These are phyloP conservation scores for Chiloscyllium punctatum DNA, from an alignment of 2,797 vertebrate species.

Conservation along the genomic window DNA sequence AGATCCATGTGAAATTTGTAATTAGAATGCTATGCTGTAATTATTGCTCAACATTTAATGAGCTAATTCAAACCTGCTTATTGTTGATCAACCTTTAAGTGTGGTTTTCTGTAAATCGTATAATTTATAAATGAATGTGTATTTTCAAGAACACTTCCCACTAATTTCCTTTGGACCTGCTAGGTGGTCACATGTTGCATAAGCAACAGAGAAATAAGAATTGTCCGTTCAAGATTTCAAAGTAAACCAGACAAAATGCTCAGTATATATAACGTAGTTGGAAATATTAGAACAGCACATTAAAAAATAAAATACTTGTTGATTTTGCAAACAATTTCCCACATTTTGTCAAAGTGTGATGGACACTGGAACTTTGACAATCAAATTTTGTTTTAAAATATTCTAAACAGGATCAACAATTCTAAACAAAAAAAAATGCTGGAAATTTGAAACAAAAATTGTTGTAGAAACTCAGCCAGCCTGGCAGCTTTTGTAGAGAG, in stretches of 20 bases:
- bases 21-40: constrained; percentile 6
- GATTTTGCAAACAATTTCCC: not conserved
- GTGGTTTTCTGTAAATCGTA: not conserved
- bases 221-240: not conserved
- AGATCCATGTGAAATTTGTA: constrained; percentile 8
- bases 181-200: not conserved
- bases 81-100: not conserved
- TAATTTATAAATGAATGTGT: not conserved
- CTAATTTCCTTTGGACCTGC: not conserved
- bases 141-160: constrained; percentile 6
- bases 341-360: not conserved
- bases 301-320: not conserved
- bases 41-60: not conserved
- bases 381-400: not conserved
- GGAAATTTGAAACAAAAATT: too few species aligned
- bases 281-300: not conserved
- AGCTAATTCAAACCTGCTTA: constrained; percentile 9
- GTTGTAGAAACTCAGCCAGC: too few species aligned
- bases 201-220: not conserved
- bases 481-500: too few species aligned
- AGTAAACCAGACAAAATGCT: not conserved
- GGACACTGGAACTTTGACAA: not conserved
- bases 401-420: not conserved
- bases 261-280: not conserved
- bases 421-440: too few species aligned